Base-by-base conservation (phyloP, 1,140 invertebrate species). In the Heliconius hermathena region DNA sequence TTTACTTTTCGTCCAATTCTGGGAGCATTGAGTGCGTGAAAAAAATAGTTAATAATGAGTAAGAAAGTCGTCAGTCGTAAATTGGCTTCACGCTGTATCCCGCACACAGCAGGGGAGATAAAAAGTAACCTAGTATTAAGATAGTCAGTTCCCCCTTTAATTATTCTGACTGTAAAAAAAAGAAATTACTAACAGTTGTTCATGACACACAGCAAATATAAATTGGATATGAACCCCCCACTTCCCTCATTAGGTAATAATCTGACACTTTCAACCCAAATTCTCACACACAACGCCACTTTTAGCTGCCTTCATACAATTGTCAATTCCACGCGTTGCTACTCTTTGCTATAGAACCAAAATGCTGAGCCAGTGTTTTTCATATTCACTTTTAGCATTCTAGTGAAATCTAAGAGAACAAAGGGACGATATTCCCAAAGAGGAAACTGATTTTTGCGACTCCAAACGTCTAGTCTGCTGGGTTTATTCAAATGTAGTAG, bases 351-450 rank as follows among this genome's bases (percentile, higher is more conserved):
- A 71, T 22, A 38, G 38, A 49, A 22, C 29, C 74, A 36, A 75
- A 33, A 75, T 49, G 76, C 76, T 75, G 72, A 71, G 41, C 38
- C 57, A 74, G 79, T 78, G 79, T 78, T 81, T 81, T 83, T 71
- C 76, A 73, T 70, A 81, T 81, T 76, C 82, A 71, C 74, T 76
- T 76, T 81, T 78, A 73, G 52, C 76, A 70, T 78, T 81, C 73
- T 52, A 72, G 70, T 70, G 73, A 81, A 78, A 81, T 72, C 80
- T 49, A 38, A 78, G 72, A 33, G 73, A 78, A 78, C 76, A 81
- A 75, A 81, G 74, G 54, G 71, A 75, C 36, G 41, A 57, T 71
- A 71, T 75, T 80, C 57, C 57, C 33, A 41, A 71, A 78, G 41
- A 22, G 75, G 26, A 79, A 78, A 75, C 73, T 79, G 73, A 75